phyloP scores from a whole-genome alignment of 2,113 vertebrate species.

The Zonotrichia leucophrys region DNA sequence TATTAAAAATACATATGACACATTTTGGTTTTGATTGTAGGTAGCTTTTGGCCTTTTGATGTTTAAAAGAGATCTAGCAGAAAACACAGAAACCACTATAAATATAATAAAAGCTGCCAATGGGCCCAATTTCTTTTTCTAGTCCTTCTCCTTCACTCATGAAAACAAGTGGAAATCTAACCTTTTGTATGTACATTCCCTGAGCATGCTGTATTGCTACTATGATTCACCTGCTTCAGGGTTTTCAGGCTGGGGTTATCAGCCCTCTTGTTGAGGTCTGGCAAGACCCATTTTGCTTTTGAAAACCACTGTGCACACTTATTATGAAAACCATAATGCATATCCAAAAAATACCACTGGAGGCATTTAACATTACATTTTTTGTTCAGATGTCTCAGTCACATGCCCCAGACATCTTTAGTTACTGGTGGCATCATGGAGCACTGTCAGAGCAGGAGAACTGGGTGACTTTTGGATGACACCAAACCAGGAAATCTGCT shows the following conservation, averaged over 20 bases:
- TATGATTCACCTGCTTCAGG: background rate
- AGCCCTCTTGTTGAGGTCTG: accelerated
- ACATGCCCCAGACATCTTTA: background rate
- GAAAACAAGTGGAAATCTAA: background rate
- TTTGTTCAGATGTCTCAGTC: background rate
- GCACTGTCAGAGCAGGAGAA: background rate
- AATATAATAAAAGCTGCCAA: background rate
- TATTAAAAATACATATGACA: background rate
- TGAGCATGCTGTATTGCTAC: background rate
- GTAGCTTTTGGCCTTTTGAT: background rate
- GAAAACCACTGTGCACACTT: background rate
- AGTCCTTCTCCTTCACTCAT: background rate
- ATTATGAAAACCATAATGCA: background rate
- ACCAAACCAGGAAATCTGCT: background rate
- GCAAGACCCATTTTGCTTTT: background rate
- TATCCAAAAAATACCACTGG: background rate
- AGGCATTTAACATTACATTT: background rate
- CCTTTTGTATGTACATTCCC: background rate
- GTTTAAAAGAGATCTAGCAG: background rate
- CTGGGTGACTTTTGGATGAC: background rate
- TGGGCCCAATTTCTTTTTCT: background rate
- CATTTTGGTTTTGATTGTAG: background rate
- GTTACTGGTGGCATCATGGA: background rate
- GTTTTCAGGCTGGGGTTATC: background rate
- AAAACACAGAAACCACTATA: background rate